Evolutionary conservation across 2,113 vertebrate species (phyloP), one percentile per base, ranked within the genome.

Genomic region (Phaetusa simplex): DNA sequence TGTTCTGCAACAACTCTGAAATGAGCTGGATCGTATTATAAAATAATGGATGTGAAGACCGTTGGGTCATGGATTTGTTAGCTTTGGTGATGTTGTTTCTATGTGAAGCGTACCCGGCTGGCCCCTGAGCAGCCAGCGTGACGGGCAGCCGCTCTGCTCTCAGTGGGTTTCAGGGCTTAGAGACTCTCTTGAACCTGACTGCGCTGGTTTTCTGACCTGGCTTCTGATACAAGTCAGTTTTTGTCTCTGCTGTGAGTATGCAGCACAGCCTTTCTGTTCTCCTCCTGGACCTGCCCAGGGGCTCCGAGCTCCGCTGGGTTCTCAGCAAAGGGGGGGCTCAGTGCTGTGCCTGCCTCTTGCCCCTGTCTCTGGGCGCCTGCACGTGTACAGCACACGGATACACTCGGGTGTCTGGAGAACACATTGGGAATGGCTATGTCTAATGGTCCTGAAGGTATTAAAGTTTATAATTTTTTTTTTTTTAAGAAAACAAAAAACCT

Each of bases 81-180:
- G 26, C 38, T 50, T 12, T 56, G 67, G 36, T 6, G 4, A 3
- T 7, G 70, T 38, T 23, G 40, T 14, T 19, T 8, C 65, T 3
- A 1, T 5, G 47, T 3, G 45, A n/a, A 5, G 30, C 0, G 8
- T 4, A 1, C 22, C 45, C 11, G 52, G 32, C 50, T 0, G 2
- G 17, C 5, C 5, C 24, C 59, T 5, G 27, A 12, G 43, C 36
- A 18, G 50, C 2, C 17, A 1, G 8, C 4, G 13, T 12, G 50
- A 10, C 3, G 20, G 24, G 30, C 42, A 18, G 45, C 40, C 16
- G 49, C 1, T 42, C 20, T 50, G 47, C n/a, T 27, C 49, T 45
- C 42, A 2, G 59, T 1, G 0, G 5, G 32, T 16, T 50, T 62
- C 24, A 29, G 70, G 40, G n/a, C 29, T 40, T 5, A 1, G 42